Base-by-base conservation (phyloP, 2,888 invertebrate genomes). In the Drosophila kambysellisi region DNA sequence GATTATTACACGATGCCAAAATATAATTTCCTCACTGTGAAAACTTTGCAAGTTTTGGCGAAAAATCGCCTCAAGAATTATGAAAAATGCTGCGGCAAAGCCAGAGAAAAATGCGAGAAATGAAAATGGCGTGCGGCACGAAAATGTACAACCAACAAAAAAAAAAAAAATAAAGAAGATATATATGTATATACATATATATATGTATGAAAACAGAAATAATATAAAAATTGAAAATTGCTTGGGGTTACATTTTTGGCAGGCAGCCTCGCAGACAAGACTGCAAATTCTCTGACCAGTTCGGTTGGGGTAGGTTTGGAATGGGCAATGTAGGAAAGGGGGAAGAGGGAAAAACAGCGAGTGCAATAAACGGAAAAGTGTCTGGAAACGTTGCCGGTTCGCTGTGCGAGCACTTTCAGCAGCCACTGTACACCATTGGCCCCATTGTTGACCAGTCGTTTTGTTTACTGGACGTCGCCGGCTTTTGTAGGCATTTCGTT, bases 201-300 rank as follows among this genome's bases (percentile, higher is more conserved):
- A 52, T 32, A 25, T 35, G 15, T 53, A 35, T 29, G n/a, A 56
- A 52, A 59, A 35, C 52, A 63, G 58, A 66, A 46, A 41, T 50
- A 61, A 67, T 77, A 76, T 70, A 78, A 81, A 83, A 87, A 85
- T 83, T 79, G 91, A 81, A 83, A 87, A 85, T 83, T 79, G 91
- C 91, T 83, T 72, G 73, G 76, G 90, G 83, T 84, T 82, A 86
- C 80, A 88, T 86, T 91, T 87, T 91, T 89, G 81, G 89, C 87
- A 82, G 81, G 70, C 89, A 79, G 76, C 66, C 64, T 68, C 59
- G 53, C 56, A 81, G 88, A 88, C 88, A 85, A 82, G 74, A 63
- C 81, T 85, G 83, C 81, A 81, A 88, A 85, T 89, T 84, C 85
- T 89, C 85, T 86, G 85, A 87, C 87, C 89, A 82, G 43, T n/a